Percentiles rank a stretch among this genome's conserved stretches.
Conservation (phyloP, 2,888 invertebrate species). For the Plebejus anna region DNA sequence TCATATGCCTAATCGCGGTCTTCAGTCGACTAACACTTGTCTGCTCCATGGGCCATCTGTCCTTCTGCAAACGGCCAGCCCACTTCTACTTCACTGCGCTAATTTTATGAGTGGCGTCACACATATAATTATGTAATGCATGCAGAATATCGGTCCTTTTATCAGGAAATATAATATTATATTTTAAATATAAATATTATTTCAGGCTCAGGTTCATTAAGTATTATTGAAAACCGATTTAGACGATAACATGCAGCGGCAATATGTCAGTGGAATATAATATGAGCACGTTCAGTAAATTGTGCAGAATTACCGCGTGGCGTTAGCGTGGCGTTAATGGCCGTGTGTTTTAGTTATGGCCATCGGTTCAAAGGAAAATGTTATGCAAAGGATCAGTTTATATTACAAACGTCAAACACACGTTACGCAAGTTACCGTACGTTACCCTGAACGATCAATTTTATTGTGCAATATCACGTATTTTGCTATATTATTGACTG, state of each 20-base stretch:
- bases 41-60: too few relatives aligned
- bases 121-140: background rate
- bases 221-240: constrained; percentile 4
- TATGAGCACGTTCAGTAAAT: background rate
- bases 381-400: too few relatives aligned
- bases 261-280: constrained; percentile 2
- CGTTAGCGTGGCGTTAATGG: background rate
- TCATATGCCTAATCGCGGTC: too few relatives aligned
- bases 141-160: background rate
- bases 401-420: too few relatives aligned
- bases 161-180: background rate
- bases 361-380: background rate
- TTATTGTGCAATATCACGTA: too few relatives aligned
- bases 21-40: too few relatives aligned
- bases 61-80: too few relatives aligned
- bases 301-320: background rate
- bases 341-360: background rate
- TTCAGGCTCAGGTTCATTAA: background rate
- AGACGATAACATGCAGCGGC: background rate
- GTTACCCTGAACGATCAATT: too few relatives aligned
- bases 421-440: too few relatives aligned
- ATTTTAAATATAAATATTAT: background rate
- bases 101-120: too few relatives aligned
- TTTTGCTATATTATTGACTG: too few relatives aligned
- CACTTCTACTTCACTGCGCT: too few relatives aligned